Percentiles rank a stretch among this genome's conserved stretches.
Conservation (phyloP, 1,140 invertebrate species). For the Gyrodactylus bullatarudis region DNA sequence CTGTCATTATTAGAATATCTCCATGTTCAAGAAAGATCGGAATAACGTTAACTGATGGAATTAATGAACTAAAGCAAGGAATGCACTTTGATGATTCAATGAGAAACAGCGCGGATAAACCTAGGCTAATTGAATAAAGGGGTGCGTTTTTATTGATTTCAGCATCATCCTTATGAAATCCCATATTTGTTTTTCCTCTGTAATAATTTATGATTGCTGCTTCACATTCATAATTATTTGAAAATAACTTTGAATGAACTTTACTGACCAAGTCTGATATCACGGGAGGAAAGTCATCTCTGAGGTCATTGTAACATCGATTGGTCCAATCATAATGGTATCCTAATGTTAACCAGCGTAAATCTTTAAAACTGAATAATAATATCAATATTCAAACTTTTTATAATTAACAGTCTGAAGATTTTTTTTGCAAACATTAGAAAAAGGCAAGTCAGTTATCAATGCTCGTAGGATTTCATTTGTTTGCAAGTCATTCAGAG, state of each 20-base stretch:
- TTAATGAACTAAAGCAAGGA: background rate
- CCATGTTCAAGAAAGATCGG: background rate
- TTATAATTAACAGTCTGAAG: too few relatives aligned
- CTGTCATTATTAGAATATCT: background rate
- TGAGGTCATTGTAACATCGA: background rate
- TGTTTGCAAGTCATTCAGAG: too few relatives aligned
- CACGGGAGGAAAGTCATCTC: background rate
- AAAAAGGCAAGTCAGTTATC: too few relatives aligned
- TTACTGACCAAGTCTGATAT: background rate
- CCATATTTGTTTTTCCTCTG: background rate
- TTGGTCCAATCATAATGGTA: background rate
- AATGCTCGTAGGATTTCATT: too few relatives aligned
- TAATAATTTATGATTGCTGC: background rate
- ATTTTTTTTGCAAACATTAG: too few relatives aligned
- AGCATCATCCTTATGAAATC: background rate
- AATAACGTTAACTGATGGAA: background rate
- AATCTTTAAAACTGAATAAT: background rate
- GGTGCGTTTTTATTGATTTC: background rate
- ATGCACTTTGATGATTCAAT: background rate
- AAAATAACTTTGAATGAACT: background rate
- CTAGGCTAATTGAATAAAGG: background rate
- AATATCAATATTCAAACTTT: background rate
- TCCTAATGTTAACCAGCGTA: background rate
- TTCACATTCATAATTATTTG: background rate
- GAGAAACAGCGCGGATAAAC: background rate